These are phyloP conservation scores for Sicus ferrugineus DNA, from an alignment of 2,888 invertebrate species.

Conservation along the genomic window DNA sequence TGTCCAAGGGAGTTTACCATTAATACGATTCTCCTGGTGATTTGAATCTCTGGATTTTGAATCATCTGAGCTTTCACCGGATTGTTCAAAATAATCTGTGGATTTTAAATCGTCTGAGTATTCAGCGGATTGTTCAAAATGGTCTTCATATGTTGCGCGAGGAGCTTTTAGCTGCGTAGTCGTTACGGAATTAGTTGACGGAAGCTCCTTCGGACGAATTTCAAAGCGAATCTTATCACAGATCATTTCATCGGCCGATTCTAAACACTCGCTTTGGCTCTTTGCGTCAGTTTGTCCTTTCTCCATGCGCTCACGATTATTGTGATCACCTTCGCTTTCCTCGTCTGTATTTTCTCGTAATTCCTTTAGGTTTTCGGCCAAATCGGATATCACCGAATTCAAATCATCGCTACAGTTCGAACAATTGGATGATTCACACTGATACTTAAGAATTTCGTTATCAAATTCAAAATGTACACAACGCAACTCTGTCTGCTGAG, in stretches of 20 bases:
- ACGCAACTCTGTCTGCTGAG: too few species aligned
- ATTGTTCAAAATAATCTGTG: too few species aligned
- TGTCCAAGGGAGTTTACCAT: too few species aligned
- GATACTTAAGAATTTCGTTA: slow-evolving; percentile 44
- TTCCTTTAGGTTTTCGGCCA: slow-evolving; percentile 55
- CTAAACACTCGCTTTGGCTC: background rate
- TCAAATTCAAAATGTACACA: slow-evolving; percentile 56
- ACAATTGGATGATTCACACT: slow-evolving; percentile 51
- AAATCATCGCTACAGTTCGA: slow-evolving; percentile 60
- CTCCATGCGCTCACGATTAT: background rate
- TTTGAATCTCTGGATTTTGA: slow-evolving; percentile 19
- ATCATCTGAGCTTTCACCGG: background rate
- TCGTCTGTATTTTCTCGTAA: slow-evolving; percentile 31
- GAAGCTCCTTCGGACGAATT: background rate
- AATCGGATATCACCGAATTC: slow-evolving; percentile 59
- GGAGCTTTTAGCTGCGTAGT: slow-evolving; percentile 20
- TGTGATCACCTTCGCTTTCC: background rate
- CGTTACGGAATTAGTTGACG: background rate
- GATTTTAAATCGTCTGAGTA: slow-evolving; percentile 17
- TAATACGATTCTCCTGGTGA: too few species aligned
- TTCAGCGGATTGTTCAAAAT: background rate
- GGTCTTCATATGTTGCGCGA: background rate
- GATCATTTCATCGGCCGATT: too few species aligned
- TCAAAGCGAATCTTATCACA: background rate
- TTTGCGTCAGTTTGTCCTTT: background rate